These are phyloP conservation scores for Xestia c-nigrum DNA, from an alignment of 2,888 invertebrate genomes.

Conservation along the genomic window DNA sequence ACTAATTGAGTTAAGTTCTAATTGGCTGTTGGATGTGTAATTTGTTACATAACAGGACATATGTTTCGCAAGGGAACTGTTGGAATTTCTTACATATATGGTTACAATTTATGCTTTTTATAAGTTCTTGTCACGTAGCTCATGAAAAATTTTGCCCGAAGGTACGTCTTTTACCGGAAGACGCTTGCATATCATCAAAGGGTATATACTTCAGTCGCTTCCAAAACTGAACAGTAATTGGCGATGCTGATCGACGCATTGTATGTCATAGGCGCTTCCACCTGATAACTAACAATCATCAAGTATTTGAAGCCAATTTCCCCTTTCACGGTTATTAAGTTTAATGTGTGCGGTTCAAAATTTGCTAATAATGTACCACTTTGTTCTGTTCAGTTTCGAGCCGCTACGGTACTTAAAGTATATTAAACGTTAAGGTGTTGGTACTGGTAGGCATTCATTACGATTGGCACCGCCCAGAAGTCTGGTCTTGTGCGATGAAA, in stretches of 20 bases:
- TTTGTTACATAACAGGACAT: constrained; percentile 16
- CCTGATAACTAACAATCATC: constrained; percentile 74
- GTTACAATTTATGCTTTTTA: constrained; percentile 16
- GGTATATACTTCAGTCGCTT: constrained; percentile 38
- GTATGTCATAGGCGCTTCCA: constrained; percentile 77
- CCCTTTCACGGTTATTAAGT: constrained; percentile 80
- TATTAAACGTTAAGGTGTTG: constrained; percentile 84
- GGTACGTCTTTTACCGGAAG: constrained; percentile 44
- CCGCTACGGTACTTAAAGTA: constrained; percentile 80
- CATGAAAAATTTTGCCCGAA: constrained; percentile 44
- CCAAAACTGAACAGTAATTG: constrained; percentile 42
- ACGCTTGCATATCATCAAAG: constrained; percentile 38
- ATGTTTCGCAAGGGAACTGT: not conserved
- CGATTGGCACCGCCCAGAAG: constrained; percentile 76
- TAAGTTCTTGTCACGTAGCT: constrained; percentile 48
- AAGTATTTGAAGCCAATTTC: constrained; percentile 77
- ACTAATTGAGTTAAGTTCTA: constrained; percentile 54
- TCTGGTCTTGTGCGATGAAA: constrained; percentile 79
- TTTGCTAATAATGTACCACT: constrained; percentile 79
- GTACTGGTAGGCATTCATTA: constrained; percentile 81
- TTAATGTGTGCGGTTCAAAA: constrained; percentile 77
- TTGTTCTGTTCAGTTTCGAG: constrained; percentile 75
- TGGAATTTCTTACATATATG: constrained; percentile 9
- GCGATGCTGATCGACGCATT: constrained; percentile 48
- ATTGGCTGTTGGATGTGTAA: constrained; percentile 34